phyloP scores from a whole-genome alignment of 2,113 vertebrate genomes.

The Tringa solitaria region DNA sequence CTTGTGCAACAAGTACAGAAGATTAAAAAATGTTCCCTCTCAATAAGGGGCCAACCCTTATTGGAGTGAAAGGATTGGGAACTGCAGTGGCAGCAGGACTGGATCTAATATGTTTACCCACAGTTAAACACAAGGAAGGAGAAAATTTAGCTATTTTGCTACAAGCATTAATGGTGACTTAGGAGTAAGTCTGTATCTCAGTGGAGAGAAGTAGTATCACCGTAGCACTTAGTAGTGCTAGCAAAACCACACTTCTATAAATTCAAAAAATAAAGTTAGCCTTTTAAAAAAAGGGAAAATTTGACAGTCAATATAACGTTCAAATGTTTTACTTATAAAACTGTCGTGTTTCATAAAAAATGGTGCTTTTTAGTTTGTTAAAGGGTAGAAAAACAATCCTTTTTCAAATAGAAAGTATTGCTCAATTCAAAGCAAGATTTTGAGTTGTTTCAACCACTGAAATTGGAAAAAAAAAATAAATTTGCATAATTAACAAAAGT shows the following conservation, averaged over 20 bases:
- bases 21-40: not conserved
- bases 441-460: not conserved
- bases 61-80: not conserved
- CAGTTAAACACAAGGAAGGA: not conserved
- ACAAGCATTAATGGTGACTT: not conserved
- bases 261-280: not conserved
- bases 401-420: slow-evolving; percentile 16
- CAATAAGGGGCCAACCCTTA: not conserved
- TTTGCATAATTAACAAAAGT: not conserved
- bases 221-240: not conserved
- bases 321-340: not conserved
- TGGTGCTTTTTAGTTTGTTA: not conserved
- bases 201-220: not conserved
- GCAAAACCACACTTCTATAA: not conserved
- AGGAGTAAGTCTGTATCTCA: not conserved
- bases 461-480: not conserved
- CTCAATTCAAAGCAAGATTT: slow-evolving; percentile 28
- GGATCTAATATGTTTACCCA: not conserved
- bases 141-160: not conserved
- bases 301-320: not conserved
- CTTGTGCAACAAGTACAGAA: not conserved
- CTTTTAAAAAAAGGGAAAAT: not conserved
- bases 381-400: not conserved
- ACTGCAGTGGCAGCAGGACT: not conserved
- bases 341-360: not conserved